A percentile compares a stretch with the other conserved stretches of the same genome.
phyloP scores from a whole-genome alignment of 2,888 invertebrate genomes.

The Lapara coniferarum region DNA sequence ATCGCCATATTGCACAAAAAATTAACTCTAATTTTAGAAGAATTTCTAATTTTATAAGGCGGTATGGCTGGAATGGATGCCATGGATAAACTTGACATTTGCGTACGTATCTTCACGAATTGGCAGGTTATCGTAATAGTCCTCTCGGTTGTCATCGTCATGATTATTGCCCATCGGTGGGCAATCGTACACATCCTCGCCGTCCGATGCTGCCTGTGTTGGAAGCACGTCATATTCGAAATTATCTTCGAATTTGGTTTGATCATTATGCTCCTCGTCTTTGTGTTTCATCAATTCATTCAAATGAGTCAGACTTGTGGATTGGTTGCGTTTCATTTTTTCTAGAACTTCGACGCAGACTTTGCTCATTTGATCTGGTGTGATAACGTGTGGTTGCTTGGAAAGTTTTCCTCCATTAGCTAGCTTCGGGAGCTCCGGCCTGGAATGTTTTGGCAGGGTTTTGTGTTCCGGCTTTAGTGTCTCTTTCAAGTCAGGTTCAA shows the following conservation, averaged over 20 bases:
- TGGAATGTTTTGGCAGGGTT: background rate
- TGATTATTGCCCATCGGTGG: background rate
- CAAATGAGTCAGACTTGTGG: constrained; percentile 45
- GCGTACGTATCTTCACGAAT: constrained; percentile 6
- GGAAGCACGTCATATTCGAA: constrained; percentile 26
- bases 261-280: background rate
- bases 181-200: constrained; percentile 21
- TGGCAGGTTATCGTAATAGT: background rate
- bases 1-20: too few relatives aligned
- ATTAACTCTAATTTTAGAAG: background rate
- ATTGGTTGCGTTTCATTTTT: constrained; percentile 40
- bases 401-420: constrained; percentile 20
- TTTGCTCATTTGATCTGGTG: constrained; percentile 46
- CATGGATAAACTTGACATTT: background rate
- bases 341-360: constrained; percentile 44
- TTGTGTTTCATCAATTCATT: constrained; percentile 40
- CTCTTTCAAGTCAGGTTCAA: background rate
- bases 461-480: background rate
- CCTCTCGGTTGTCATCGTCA: background rate
- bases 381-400: constrained; percentile 29
- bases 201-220: background rate
- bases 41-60: background rate
- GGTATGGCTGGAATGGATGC: too few relatives aligned
- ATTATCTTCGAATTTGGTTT: background rate
- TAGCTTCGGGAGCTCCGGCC: background rate